phyloP scores from a whole-genome alignment of 1,140 invertebrate species.

The Trachelipus rathkii region DNA sequence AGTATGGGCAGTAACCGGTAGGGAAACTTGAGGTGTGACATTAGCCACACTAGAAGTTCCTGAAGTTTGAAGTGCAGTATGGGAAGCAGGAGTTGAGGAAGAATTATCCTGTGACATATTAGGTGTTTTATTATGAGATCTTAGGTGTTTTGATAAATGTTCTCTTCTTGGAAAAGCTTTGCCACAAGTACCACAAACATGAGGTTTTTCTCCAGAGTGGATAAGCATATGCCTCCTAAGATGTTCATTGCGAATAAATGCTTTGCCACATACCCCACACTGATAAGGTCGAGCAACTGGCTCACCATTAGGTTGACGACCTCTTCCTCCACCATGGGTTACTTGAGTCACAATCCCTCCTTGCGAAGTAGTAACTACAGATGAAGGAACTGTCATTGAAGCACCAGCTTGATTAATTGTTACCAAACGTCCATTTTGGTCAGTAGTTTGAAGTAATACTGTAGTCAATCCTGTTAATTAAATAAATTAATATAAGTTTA shows the following conservation, averaged over 20 bases:
- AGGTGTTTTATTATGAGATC: slow-evolving; percentile 38
- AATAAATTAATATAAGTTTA: too few relatives aligned
- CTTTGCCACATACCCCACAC: slow-evolving; percentile 68
- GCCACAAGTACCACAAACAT: slow-evolving; percentile 68
- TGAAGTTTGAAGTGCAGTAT: not conserved
- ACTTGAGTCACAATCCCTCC: not conserved
- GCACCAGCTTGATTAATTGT: slow-evolving; percentile 35
- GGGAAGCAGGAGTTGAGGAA: not conserved
- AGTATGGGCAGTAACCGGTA: not conserved
- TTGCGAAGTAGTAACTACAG: not conserved
- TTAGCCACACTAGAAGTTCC: not conserved
- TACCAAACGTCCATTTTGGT: slow-evolving; percentile 40
- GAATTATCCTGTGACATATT: not conserved
- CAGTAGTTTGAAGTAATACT: slow-evolving; percentile 43
- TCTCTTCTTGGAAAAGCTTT: slow-evolving; percentile 46
- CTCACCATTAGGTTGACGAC: slow-evolving; percentile 33
- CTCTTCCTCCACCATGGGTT: slow-evolving; percentile 14
- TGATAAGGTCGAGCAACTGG: slow-evolving; percentile 43
- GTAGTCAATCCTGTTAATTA: not conserved
- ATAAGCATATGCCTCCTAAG: slow-evolving; percentile 43
- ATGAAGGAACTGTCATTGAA: not conserved
- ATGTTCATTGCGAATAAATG: slow-evolving; percentile 62
- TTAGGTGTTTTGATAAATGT: slow-evolving; percentile 45
- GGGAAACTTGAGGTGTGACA: not conserved
- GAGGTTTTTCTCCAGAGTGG: slow-evolving; percentile 63